A percentile compares a stretch with the other conserved stretches of the same genome.
phyloP scores from a whole-genome alignment of 2,888 invertebrate genomes.

The Nasonovia ribisnigri region DNA sequence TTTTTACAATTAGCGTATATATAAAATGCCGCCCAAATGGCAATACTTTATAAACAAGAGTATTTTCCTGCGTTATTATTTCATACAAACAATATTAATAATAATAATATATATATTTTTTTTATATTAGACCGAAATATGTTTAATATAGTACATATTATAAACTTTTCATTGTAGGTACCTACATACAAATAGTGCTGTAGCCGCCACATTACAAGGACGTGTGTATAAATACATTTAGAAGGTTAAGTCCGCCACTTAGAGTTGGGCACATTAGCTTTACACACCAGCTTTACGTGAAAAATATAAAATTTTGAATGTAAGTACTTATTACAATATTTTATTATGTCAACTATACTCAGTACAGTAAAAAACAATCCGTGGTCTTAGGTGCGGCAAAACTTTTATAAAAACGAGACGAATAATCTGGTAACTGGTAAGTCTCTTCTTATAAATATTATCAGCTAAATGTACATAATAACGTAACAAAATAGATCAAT shows the following conservation, averaged over 20 bases:
- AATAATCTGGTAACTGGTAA: not conserved
- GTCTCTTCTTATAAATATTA: not conserved
- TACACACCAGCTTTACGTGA: too few relatives aligned
- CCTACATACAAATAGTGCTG: not conserved
- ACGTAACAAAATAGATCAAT: not conserved
- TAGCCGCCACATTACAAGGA: not conserved
- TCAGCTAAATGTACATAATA: not conserved
- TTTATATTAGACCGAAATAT: not conserved
- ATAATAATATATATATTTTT: not conserved
- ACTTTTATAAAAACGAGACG: not conserved
- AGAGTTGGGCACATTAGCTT: not conserved
- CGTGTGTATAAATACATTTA: conserved; percentile 24
- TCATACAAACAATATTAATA: not conserved
- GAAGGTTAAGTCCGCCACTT: conserved; percentile 32
- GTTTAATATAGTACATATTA: not conserved
- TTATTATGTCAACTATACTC: not conserved
- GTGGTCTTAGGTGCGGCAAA: not conserved
- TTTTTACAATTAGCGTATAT: not conserved
- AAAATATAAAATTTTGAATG: conserved; percentile 11
- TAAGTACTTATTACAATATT: not conserved
- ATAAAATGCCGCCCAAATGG: not conserved
- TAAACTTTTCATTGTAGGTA: not conserved
- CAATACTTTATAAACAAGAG: not conserved
- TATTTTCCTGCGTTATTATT: not conserved
- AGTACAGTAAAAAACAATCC: not conserved